A percentile compares a stretch with the other conserved stretches of the same genome.
Evolutionary conservation across 1,140 invertebrate species (phyloP).

Genomic region (Phymorhynchus buccinoides): DNA sequence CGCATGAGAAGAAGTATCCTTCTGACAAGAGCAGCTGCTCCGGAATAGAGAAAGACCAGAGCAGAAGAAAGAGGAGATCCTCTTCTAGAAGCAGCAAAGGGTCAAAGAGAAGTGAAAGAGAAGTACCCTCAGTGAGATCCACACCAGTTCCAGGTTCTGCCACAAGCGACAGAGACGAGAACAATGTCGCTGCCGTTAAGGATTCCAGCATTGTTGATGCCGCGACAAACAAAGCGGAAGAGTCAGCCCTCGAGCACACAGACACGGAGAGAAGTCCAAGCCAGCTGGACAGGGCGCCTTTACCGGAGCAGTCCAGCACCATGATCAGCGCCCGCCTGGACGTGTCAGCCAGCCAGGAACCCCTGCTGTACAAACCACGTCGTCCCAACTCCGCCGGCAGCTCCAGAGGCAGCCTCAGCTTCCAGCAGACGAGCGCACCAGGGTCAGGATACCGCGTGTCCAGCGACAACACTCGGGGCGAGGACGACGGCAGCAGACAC

Average conservation of each 20-base stretch:
- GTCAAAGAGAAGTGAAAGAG: neutral
- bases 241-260: neutral
- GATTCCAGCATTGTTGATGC: neutral
- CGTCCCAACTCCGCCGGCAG: slow-evolving; percentile 3
- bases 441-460: neutral
- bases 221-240: neutral
- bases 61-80: neutral
- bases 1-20: neutral
- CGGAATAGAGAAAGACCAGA: neutral
- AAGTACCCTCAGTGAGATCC: neutral
- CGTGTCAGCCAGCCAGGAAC: neutral
- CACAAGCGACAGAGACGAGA: neutral
- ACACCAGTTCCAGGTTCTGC: neutral
- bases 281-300: neutral
- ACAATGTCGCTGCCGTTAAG: neutral
- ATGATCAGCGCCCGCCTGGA: slow-evolving; percentile 8
- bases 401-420: slow-evolving; percentile 8
- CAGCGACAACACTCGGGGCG: neutral
- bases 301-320: neutral
- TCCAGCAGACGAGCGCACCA: neutral
- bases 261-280: neutral
- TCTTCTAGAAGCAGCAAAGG: slow-evolving; percentile 13
- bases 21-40: neutral
- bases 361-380: neutral
- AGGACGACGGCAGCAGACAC: neutral